Evolutionary conservation across 2,888 invertebrate genomes (phyloP), one percentile per base, ranked within the genome.

Genomic region (Sphecodes monilicornis): DNA sequence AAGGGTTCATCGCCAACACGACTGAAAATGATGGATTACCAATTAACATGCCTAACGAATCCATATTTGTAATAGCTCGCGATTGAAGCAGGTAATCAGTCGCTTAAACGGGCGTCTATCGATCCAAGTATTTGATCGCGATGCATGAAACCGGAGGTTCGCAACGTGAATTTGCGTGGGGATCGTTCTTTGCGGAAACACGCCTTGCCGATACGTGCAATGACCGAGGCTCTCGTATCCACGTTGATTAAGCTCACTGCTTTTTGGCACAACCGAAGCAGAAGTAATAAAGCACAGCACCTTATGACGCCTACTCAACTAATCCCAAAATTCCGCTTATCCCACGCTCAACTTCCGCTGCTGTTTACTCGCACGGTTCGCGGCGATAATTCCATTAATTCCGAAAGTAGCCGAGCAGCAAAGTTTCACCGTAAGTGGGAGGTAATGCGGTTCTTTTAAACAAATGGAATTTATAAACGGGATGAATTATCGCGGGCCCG

Each of bases 281-380:
- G 74, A 79, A 74, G 80, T 39, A 64, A 74, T 82, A 74, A 75
- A 82, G 69, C 82, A 54, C 60, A 11, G 16, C 29, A 60, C 77
- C 69, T 76, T 80, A 76, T 46, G 16, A 54, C 57, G 1, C 39
- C 57, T 54, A 26, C 22, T 60, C 43, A 41, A 57, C 54, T 43
- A 54, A 76, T 68, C 68, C 57, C 16, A 3, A n/a, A 68, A 79
- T 43, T 54, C 54, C n/a, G 75, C 66, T 41, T 26, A 70, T 29
- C 46, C 70, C 3, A 29, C 70, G 46, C 29, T 10, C 70, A 8
- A 29, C 39, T 66, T 66, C 36, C 68, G 1, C 11, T 16, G 26
- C 43, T 26, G 69, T 70, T 70, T 70, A 41, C 18, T 43, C 26
- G 26, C 69, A 43, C 43, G 43, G 41, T 26, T 43, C 66, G 8